These are phyloP conservation scores for Tenodera sinensis DNA, from an alignment of 2,888 invertebrate species.

Conservation along the genomic window DNA sequence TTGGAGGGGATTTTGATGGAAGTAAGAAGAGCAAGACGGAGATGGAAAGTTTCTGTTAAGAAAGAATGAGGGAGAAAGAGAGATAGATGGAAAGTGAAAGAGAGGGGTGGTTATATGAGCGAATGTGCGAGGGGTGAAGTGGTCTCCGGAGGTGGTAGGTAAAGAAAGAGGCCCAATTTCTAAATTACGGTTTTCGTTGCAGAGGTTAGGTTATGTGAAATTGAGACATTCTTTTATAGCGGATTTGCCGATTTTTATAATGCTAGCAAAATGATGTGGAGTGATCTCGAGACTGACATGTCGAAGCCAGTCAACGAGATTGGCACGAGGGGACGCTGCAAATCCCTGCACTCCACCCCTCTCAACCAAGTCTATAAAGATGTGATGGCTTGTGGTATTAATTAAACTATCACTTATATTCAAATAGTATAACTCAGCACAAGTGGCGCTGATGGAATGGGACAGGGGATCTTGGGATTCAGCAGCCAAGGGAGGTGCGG, in stretches of 20 bases:
- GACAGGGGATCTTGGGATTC: background rate
- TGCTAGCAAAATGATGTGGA: conserved; percentile 23
- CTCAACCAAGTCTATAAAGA: conserved; percentile 5
- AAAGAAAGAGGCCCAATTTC: conserved; percentile 23
- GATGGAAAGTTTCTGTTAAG: background rate
- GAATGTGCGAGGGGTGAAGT: background rate
- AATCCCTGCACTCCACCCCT: background rate
- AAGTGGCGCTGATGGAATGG: background rate
- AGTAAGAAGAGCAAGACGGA: background rate
- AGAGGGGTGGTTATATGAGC: background rate
- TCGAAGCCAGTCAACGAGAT: background rate
- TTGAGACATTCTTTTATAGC: conserved; percentile 32
- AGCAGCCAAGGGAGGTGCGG: background rate
- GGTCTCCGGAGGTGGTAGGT: background rate
- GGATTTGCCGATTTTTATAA: conserved; percentile 27
- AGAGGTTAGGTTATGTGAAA: conserved; percentile 29
- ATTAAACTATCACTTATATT: conserved; percentile 26
- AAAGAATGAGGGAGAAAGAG: background rate
- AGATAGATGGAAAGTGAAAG: background rate
- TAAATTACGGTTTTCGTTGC: conserved; percentile 29
- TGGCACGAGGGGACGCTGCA: background rate
- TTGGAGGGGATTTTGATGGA: background rate
- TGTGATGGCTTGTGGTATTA: conserved; percentile 19
- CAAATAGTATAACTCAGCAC: conserved; percentile 22
- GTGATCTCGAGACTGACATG: conserved; percentile 25